These are phyloP conservation scores for Ammodramus savannarum DNA, from an alignment of 2,113 vertebrate genomes.

Conservation along the genomic window DNA sequence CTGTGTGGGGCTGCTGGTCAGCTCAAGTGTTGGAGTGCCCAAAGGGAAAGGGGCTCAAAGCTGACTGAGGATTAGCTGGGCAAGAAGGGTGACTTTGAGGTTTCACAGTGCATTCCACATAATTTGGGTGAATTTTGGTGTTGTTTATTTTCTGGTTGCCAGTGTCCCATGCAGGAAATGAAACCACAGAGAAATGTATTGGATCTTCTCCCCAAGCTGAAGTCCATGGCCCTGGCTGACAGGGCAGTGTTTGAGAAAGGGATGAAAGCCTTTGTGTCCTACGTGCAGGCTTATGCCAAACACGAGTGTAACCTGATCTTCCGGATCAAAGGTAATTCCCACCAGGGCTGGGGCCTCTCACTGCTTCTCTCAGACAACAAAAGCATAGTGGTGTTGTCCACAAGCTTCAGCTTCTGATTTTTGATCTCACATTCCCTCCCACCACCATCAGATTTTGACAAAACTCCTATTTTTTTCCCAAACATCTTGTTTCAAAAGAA, in stretches of 20 bases:
- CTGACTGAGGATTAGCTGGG: not conserved
- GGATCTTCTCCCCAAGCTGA: slow-evolving; percentile 86
- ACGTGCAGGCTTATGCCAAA: slow-evolving; percentile 90
- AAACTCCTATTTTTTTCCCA: not conserved
- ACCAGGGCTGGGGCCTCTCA: not conserved
- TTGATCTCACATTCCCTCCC: not conserved
- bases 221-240: slow-evolving; percentile 82
- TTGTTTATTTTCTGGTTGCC: not conserved
- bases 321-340: slow-evolving; percentile 85
- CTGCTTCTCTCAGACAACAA: not conserved
- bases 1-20: not conserved
- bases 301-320: slow-evolving; percentile 96
- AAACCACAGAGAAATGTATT: slow-evolving; percentile 62
- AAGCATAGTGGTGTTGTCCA: fast-evolving
- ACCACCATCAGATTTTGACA: not conserved
- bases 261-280: slow-evolving; percentile 91
- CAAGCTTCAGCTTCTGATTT: not conserved
- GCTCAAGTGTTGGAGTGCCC: not conserved
- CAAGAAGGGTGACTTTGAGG: not conserved
- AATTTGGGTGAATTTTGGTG: not conserved
- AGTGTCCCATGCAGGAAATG: slow-evolving; percentile 92
- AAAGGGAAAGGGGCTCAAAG: not conserved
- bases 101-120: not conserved
- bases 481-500: not conserved
- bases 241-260: slow-evolving; percentile 89